Evolutionary conservation across 2,113 vertebrate genomes (phyloP).

Genomic region (Struthio camelus): DNA sequence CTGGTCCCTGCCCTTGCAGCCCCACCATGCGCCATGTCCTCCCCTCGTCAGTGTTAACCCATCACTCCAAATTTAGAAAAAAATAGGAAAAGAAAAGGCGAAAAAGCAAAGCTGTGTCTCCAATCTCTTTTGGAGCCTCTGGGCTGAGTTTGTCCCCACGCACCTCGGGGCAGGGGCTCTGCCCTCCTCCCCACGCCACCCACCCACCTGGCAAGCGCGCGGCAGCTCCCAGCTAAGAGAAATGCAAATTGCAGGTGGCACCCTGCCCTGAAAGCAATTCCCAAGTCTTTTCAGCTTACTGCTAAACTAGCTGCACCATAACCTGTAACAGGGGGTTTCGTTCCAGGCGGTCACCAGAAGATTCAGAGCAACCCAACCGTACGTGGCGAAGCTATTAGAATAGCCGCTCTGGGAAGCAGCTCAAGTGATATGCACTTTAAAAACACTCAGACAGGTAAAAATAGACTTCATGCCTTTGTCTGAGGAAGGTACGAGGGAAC

Average conservation of each 20-base stretch:
- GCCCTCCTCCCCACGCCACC: rapidly evolving
- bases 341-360: not conserved
- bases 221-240: not conserved
- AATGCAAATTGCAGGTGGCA: not conserved
- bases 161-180: not conserved
- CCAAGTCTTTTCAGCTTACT: not conserved
- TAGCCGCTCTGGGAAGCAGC: not conserved
- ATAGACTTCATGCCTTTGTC: not conserved
- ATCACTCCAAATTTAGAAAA: not conserved
- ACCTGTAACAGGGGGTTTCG: not conserved
- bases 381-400: not conserved
- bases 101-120: not conserved
- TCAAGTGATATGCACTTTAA: not conserved
- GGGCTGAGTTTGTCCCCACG: not conserved
- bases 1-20: too few relatives aligned
- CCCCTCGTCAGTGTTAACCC: not conserved
- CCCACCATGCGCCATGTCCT: too few relatives aligned
- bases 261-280: not conserved
- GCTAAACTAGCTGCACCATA: not conserved
- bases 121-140: not conserved
- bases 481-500: not conserved
- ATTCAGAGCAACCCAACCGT: not conserved
- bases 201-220: rapidly evolving
- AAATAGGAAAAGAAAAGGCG: not conserved
- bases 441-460: not conserved